Conservation (phyloP, 1,140 invertebrate species). For the Scaptomyza pallida region DNA sequence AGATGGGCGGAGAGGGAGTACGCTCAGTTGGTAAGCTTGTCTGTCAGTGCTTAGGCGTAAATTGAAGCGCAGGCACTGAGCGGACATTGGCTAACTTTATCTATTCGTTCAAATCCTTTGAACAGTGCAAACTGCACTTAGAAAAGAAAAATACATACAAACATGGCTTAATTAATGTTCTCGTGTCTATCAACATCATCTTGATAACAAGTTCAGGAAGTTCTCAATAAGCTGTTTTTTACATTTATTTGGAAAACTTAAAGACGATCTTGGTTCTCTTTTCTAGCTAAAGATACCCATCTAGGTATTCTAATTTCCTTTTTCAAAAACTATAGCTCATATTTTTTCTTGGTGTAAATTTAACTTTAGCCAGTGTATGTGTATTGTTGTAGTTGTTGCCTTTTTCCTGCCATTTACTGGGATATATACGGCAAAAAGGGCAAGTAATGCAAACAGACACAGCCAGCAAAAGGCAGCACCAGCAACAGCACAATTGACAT, state of each 20-base stretch:
- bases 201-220: too few relatives aligned
- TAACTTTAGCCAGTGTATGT: neutral
- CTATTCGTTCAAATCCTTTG: neutral
- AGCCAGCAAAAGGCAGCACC: conserved; percentile 8
- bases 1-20: neutral
- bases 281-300: too few relatives aligned
- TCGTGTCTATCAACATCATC: too few relatives aligned
- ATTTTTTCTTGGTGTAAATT: neutral
- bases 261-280: too few relatives aligned
- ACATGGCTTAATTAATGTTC: neutral
- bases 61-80: conserved; percentile 56
- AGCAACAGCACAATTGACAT: conserved; percentile 42
- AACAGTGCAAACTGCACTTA: neutral
- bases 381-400: neutral
- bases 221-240: too few relatives aligned
- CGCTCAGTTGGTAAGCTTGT: conserved; percentile 3
- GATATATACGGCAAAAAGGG: conserved; percentile 58
- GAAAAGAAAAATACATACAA: neutral
- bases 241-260: too few relatives aligned
- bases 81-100: conserved; percentile 4
- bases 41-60: conserved; percentile 55
- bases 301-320: too few relatives aligned
- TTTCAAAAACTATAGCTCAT: neutral
- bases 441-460: conserved; percentile 67
- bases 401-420: conserved; percentile 1